Conservation (phyloP, 1,140 invertebrate species). For the Thaumatotibia leucotreta region DNA sequence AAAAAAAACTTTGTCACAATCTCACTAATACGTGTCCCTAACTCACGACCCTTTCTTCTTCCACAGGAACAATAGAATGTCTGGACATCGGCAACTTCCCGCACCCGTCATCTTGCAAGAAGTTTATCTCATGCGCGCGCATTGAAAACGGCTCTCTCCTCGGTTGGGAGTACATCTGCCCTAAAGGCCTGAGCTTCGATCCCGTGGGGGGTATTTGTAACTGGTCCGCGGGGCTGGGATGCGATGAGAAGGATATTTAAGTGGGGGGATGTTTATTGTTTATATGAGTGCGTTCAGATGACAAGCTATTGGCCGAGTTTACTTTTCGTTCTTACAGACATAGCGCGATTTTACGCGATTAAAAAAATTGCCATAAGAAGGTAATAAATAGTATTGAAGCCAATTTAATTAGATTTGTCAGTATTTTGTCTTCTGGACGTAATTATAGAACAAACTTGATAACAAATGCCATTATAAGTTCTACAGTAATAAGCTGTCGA, state of each 20-base stretch:
- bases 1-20: neutral
- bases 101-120: conserved; percentile 90
- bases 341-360: too few relatives aligned
- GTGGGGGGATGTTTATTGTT: too few relatives aligned
- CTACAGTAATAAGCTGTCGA: too few relatives aligned
- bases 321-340: too few relatives aligned
- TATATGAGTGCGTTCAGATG: neutral
- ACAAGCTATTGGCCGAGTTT: neutral
- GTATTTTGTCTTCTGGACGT: too few relatives aligned
- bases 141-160: conserved; percentile 86
- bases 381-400: too few relatives aligned
- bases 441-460: too few relatives aligned
- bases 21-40: too few relatives aligned
- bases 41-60: neutral
- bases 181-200: conserved; percentile 89
- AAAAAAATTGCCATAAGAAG: too few relatives aligned
- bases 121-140: conserved; percentile 91
- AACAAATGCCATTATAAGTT: too few relatives aligned
- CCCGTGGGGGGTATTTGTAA: conserved; percentile 93
- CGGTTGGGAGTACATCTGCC: conserved; percentile 92
- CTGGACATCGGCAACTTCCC: conserved; percentile 92
- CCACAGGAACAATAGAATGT: conserved; percentile 84
- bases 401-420: too few relatives aligned
- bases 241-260: conserved; percentile 77
- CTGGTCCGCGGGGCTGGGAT: conserved; percentile 87